Conservation (phyloP, 2,113 vertebrate genomes). For the Channa maculata region DNA sequence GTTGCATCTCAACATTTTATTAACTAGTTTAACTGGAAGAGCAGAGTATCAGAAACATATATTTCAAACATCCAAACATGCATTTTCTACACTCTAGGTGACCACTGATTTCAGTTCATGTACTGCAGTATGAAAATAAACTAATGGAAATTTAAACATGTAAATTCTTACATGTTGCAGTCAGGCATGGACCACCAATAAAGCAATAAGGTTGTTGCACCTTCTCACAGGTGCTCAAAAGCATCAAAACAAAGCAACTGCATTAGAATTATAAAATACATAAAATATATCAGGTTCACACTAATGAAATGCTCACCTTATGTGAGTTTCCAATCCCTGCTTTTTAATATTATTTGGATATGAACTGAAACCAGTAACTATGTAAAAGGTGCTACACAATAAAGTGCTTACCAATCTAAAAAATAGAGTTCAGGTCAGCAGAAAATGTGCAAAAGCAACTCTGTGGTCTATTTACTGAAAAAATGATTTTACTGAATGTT, state of each 20-base stretch:
- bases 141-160: too few relatives aligned
- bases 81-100: too few relatives aligned
- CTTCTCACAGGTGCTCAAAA: too few relatives aligned
- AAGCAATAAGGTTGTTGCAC: neutral
- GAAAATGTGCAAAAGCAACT: slow-evolving; percentile 14
- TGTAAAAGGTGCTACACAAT: slow-evolving; percentile 1
- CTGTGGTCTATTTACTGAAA: neutral
- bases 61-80: too few relatives aligned
- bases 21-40: neutral
- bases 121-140: neutral
- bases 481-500: neutral
- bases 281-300: neutral
- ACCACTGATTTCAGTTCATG: neutral
- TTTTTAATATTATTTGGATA: slow-evolving; percentile 8
- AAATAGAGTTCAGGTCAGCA: neutral
- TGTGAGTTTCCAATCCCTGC: neutral
- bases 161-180: too few relatives aligned
- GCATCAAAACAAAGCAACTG: neutral
- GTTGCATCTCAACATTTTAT: neutral
- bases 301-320: slow-evolving; percentile 8
- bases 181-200: neutral
- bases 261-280: too few relatives aligned
- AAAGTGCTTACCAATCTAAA: neutral
- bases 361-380: neutral
- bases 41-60: neutral